phyloP scores from a whole-genome alignment of 2,113 vertebrate species.

The Melanotaenia duboulayi region DNA sequence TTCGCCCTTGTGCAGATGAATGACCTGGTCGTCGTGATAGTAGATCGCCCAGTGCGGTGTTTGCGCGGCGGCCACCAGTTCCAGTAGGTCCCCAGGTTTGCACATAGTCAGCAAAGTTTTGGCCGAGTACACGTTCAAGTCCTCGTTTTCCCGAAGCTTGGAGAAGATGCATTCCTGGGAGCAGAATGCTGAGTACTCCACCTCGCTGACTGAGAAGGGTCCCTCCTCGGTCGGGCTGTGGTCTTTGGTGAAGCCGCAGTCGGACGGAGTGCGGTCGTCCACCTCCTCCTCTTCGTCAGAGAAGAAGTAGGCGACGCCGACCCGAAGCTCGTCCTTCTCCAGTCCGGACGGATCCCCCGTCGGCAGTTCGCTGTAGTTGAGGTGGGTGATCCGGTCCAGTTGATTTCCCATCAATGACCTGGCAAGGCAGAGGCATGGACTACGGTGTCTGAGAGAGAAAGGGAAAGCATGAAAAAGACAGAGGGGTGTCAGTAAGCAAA shows the following conservation, averaged over 20 bases:
- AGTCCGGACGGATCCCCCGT: slow-evolving; percentile 98
- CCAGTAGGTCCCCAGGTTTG: slow-evolving; percentile 96
- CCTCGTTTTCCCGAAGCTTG: slow-evolving; percentile 94
- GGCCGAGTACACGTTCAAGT: slow-evolving; percentile 91
- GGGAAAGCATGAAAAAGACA: slow-evolving; percentile 7
- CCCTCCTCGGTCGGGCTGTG: slow-evolving; percentile 84
- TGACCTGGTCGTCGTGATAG: slow-evolving; percentile 91
- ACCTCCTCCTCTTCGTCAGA: slow-evolving; percentile 99
- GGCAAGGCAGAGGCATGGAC: slow-evolving; percentile 89
- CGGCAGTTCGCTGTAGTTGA: slow-evolving; percentile 99
- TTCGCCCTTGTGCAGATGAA: slow-evolving; percentile 95
- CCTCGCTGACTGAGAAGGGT: slow-evolving; percentile 90
- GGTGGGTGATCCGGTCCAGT: slow-evolving; percentile 99
- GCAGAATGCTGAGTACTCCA: slow-evolving; percentile 96
- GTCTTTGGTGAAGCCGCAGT: slow-evolving; percentile 90
- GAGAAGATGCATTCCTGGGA: slow-evolving; percentile 99
- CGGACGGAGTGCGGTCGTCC: slow-evolving; percentile 95
- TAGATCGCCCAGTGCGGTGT: slow-evolving; percentile 97
- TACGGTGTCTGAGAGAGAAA: slow-evolving; percentile 82
- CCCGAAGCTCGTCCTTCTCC: slow-evolving; percentile 98
- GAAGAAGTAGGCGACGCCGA: slow-evolving; percentile 99
- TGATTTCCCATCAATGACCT: slow-evolving; percentile 99
- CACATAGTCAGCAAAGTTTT: slow-evolving; percentile 92
- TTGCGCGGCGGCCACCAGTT: slow-evolving; percentile 89
- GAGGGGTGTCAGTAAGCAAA: slow-evolving; percentile 7